Evolutionary conservation across 1,140 invertebrate species (phyloP).

Genomic region (Calliopsis andreniformis): DNA sequence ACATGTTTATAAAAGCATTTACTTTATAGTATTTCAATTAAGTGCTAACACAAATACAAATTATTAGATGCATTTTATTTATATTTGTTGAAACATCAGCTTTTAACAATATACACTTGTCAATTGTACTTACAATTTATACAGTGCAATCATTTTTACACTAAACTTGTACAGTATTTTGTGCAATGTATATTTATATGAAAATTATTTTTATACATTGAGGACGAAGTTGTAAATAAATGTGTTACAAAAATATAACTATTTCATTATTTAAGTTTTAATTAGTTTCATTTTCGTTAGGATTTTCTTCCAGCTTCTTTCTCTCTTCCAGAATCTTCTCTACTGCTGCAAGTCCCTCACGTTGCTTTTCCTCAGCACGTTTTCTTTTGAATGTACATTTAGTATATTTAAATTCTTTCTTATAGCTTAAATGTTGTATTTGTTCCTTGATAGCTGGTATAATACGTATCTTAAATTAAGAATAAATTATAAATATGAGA

Average conservation of each 20-base stretch:
- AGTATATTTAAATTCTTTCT: conserved; percentile 6
- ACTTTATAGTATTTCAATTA: not conserved
- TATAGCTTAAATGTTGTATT: conserved; percentile 60
- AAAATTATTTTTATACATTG: conserved; percentile 31
- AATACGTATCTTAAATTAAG: conserved; percentile 77
- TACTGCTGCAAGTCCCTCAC: conserved; percentile 65
- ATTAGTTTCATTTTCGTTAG: conserved; percentile 25
- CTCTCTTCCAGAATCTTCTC: conserved; percentile 66
- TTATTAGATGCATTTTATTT: conserved; percentile 7
- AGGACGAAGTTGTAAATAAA: conserved; percentile 27
- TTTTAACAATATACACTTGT: conserved; percentile 7
- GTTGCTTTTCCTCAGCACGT: conserved; percentile 64
- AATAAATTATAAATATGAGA: conserved; percentile 45
- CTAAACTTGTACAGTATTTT: conserved; percentile 21
- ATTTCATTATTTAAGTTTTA: conserved; percentile 1
- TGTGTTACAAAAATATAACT: not conserved
- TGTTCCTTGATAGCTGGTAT: conserved; percentile 77
- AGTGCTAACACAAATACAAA: not conserved
- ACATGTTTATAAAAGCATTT: not conserved
- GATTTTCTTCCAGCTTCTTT: conserved; percentile 24
- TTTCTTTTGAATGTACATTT: conserved; percentile 72
- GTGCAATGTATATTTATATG: conserved; percentile 27
- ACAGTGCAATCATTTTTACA: conserved; percentile 7
- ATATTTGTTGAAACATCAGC: not conserved
- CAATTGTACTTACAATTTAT: conserved; percentile 28